Conservation (phyloP, 2,113 vertebrate genomes). For the Callopanchax toddi region DNA sequence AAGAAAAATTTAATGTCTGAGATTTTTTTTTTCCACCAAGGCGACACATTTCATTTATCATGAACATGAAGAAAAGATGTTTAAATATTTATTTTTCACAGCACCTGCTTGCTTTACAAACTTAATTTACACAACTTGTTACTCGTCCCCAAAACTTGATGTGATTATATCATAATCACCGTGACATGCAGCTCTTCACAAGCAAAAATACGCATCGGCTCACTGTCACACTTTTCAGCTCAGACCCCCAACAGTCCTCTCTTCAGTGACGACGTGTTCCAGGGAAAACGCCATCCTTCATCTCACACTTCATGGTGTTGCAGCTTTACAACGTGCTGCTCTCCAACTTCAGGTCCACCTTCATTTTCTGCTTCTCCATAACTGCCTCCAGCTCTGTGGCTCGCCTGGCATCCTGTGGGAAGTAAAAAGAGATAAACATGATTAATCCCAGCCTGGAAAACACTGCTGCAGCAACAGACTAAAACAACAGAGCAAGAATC, state of each 20-base stretch:
- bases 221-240: not conserved
- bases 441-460: too few relatives aligned
- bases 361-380: conserved; percentile 91
- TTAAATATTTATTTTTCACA: conserved; percentile 19
- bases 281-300: conserved; percentile 4
- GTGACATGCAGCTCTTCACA: not conserved
- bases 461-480: too few relatives aligned
- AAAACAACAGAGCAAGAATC: too few relatives aligned
- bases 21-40: conserved; percentile 27
- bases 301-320: not conserved
- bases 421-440: too few relatives aligned
- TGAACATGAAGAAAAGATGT: not conserved
- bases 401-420: conserved; percentile 69
- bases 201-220: not conserved
- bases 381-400: conserved; percentile 85
- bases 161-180: not conserved
- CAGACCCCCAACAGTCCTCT: conserved; percentile 10
- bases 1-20: conserved; percentile 35
- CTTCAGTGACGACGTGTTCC: not conserved
- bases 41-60: conserved; percentile 25
- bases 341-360: conserved; percentile 82
- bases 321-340: conserved; percentile 75
- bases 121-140: not conserved
- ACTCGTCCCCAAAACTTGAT: conserved; percentile 11
- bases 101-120: conserved; percentile 1